phyloP scores from a whole-genome alignment of 2,888 invertebrate genomes.

The Girardia tigrina region DNA sequence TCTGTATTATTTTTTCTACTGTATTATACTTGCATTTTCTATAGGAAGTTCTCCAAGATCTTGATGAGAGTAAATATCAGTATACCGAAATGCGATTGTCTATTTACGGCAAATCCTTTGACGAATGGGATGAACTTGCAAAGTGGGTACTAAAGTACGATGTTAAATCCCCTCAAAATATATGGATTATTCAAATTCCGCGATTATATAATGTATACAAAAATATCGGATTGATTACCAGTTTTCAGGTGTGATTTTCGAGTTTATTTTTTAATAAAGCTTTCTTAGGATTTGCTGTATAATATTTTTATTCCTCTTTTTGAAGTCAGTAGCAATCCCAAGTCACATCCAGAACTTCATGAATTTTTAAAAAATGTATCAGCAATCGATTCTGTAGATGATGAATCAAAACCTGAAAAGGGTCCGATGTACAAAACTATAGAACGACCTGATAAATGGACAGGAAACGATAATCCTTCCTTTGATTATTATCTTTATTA shows the following conservation, averaged over 20 bases:
- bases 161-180: conserved; percentile 85
- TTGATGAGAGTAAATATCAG: conserved; percentile 97
- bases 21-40: conserved; percentile 31
- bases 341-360: conserved; percentile 77
- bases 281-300: conserved; percentile 30
- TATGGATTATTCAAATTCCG: conserved; percentile 94
- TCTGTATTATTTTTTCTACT: no score
- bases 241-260: no score
- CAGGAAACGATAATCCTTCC: conserved; percentile 79
- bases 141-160: conserved; percentile 72
- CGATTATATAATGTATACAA: conserved; percentile 90
- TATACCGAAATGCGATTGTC: conserved; percentile 86
- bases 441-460: conserved; percentile 66
- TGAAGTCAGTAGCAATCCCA: conserved; percentile 83
- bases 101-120: conserved; percentile 77
- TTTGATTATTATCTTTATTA: conserved; percentile 96
- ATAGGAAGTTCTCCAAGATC: conserved; percentile 78
- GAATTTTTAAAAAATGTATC: conserved; percentile 71
- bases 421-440: conserved; percentile 63
- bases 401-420: conserved; percentile 86
- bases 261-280: no score
- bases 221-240: conserved; percentile 76
- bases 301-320: conserved; percentile 84
- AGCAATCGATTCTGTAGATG: conserved; percentile 96
- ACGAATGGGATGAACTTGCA: conserved; percentile 92